phyloP scores from a whole-genome alignment of 2,888 invertebrate species.

The Nephrocerus scutellatus region DNA sequence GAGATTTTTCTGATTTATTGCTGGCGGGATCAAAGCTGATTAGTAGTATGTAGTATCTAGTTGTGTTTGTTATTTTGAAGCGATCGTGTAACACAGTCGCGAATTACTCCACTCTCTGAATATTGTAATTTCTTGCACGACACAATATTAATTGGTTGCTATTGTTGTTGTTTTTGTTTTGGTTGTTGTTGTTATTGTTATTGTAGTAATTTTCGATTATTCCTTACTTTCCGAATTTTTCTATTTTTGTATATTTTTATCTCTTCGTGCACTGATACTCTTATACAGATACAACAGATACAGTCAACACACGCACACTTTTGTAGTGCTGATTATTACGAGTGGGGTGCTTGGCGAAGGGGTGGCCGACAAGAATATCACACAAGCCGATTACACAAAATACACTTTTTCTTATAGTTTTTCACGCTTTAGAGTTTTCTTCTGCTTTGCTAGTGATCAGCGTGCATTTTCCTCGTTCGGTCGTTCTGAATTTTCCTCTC shows the following conservation, averaged over 20 bases:
- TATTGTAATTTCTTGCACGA: too few relatives aligned
- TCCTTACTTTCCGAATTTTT: conserved; percentile 8
- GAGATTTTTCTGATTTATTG: too few relatives aligned
- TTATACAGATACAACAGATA: background rate
- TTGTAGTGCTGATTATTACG: too few relatives aligned
- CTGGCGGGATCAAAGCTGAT: too few relatives aligned
- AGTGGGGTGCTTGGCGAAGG: conserved; percentile 1
- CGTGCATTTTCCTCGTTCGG: conserved; percentile 1
- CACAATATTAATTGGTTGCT: too few relatives aligned
- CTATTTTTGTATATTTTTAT: conserved; percentile 20
- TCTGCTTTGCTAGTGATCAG: conserved; percentile 3
- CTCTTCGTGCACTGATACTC: background rate
- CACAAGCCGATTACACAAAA: conserved; percentile 1
- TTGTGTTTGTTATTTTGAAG: too few relatives aligned
- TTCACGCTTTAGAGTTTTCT: background rate
- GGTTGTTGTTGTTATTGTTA: conserved; percentile 9
- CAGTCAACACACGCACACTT: background rate
- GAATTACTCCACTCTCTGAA: too few relatives aligned
- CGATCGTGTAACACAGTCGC: too few relatives aligned
- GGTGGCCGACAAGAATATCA: conserved; percentile 1
- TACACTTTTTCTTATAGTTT: background rate
- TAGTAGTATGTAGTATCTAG: too few relatives aligned
- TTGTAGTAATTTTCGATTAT: too few relatives aligned
- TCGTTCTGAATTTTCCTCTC: background rate
- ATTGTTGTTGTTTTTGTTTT: conserved; percentile 12